These are phyloP conservation scores for Rhinolophus ferrumequinum DNA, from an alignment of 2,113 vertebrate genomes.

Conservation along the genomic window DNA sequence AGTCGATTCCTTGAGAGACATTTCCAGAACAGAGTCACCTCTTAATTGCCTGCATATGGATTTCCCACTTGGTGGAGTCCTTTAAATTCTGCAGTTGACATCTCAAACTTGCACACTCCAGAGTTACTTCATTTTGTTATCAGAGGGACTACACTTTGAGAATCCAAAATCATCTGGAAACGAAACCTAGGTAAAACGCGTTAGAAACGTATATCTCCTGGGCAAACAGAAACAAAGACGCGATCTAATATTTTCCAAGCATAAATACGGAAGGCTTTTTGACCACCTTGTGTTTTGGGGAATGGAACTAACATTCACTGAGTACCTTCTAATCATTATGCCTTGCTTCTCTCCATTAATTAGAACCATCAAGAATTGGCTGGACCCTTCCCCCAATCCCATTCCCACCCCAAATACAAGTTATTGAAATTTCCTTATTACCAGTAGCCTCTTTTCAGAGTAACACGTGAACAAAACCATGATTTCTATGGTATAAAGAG, in stretches of 20 bases:
- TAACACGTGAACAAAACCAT: not conserved
- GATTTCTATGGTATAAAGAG: not conserved
- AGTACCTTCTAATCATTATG: not conserved
- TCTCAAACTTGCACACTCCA: not conserved
- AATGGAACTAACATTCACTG: not conserved
- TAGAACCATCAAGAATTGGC: not conserved
- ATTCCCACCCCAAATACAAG: not conserved
- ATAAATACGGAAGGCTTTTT: not conserved
- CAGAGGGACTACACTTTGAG: not conserved
- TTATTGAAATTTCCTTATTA: not conserved
- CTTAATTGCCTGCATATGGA: conserved; percentile 62
- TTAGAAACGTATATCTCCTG: not conserved
- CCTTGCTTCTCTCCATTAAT: not conserved
- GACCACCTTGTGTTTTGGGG: not conserved
- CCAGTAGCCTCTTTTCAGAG: not conserved
- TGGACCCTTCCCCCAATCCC: not conserved
- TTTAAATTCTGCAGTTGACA: not conserved
- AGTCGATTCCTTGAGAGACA: not conserved
- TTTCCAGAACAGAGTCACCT: conserved; percentile 61
- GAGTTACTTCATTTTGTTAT: not conserved
- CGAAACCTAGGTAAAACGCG: not conserved
- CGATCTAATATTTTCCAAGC: not conserved
- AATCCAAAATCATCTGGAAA: not conserved
- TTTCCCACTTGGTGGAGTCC: not conserved
- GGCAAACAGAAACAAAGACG: not conserved